A percentile compares a stretch with the other conserved stretches of the same genome.
These are phyloP conservation scores for Champsocephalus gunnari DNA, from an alignment of 2,797 vertebrate genomes.

Conservation along the genomic window DNA sequence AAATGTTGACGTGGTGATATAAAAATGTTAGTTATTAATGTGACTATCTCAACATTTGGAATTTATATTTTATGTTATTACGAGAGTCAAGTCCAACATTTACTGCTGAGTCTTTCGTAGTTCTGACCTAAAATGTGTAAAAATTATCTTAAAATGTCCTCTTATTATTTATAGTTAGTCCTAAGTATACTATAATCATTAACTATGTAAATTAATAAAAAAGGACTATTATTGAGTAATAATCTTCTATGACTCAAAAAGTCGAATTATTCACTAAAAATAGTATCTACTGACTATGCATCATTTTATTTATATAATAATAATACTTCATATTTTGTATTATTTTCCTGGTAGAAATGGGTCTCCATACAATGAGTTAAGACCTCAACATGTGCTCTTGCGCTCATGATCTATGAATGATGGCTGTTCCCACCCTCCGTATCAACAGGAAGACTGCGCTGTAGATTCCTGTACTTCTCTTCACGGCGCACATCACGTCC, in stretches of 20 bases:
- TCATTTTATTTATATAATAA: not conserved
- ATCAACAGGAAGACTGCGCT: slow-evolving; percentile 67
- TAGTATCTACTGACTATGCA: not conserved
- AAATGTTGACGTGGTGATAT: no score
- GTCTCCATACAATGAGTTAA: not conserved
- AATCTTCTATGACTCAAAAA: not conserved
- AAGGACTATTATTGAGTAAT: no score
- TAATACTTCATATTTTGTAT: not conserved
- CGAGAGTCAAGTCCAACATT: no score
- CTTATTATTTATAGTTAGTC: no score
- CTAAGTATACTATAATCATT: no score
- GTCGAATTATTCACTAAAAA: not conserved
- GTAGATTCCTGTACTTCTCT: slow-evolving; percentile 74
- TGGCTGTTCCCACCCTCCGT: slow-evolving; percentile 74
- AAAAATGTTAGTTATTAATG: no score
- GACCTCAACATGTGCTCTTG: not conserved
- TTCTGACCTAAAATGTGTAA: no score
- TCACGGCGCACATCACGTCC: slow-evolving; percentile 68
- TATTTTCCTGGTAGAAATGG: not conserved
- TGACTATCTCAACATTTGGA: no score
- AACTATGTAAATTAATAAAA: no score
- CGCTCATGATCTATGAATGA: not conserved
- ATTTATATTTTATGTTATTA: no score
- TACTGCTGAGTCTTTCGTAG: no score
- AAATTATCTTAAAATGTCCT: no score